Evolutionary conservation across 2,797 vertebrate genomes (phyloP).

Genomic region (Syngnathus acus): DNA sequence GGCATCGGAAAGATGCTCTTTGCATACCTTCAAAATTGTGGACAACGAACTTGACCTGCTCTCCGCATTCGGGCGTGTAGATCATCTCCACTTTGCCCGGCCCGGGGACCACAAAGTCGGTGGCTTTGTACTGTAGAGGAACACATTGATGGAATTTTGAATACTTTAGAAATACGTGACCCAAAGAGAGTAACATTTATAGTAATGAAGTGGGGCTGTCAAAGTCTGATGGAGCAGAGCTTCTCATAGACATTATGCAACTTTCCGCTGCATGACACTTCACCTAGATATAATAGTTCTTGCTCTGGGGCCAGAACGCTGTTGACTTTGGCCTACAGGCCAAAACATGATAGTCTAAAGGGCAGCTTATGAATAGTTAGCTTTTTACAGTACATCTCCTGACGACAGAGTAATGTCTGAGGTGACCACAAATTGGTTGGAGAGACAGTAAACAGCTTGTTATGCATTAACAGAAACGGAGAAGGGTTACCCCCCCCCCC

Average conservation of each 20-base stretch:
- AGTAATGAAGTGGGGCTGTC: background rate
- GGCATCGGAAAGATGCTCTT: background rate
- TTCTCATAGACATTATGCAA: slow-evolving; percentile 1
- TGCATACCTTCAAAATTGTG: slow-evolving; percentile 85
- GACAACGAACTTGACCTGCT: slow-evolving; percentile 77
- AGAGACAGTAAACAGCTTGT: background rate
- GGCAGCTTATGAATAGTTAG: slow-evolving; percentile 29
- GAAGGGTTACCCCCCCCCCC: background rate
- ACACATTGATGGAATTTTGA: background rate
- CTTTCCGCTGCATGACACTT: slow-evolving; percentile 1
- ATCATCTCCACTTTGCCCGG: slow-evolving; percentile 91
- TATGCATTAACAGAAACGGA: background rate
- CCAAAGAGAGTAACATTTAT: background rate
- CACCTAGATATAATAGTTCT: background rate
- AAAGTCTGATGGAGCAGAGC: background rate
- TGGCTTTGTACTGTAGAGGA: slow-evolving; percentile 86
- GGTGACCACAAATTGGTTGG: background rate
- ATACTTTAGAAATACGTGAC: background rate
- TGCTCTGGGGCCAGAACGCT: background rate
- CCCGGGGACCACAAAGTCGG: slow-evolving; percentile 92
- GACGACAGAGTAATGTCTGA: slow-evolving; percentile 9
- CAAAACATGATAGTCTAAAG: slow-evolving; percentile 30
- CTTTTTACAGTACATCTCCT: slow-evolving; percentile 25
- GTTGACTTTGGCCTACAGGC: slow-evolving; percentile 23
- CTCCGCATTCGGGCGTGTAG: slow-evolving; percentile 77